Conservation (phyloP, 1,140 invertebrate species). For the Hormaphis cornu region DNA sequence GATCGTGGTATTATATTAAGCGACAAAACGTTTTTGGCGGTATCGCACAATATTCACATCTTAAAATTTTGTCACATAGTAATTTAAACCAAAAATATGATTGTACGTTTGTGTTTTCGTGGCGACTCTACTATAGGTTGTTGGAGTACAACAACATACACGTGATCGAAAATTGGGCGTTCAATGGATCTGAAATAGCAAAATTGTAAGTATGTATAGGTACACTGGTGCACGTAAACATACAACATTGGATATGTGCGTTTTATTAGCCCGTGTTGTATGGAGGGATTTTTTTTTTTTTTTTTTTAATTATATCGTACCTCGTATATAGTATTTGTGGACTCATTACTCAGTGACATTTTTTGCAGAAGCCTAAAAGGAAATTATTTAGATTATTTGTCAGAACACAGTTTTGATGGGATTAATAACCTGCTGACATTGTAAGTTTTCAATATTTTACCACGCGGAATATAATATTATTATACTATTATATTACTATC, state of each 20-base stretch:
- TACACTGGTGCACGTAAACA: too few relatives aligned
- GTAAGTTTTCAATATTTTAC: constrained; percentile 47
- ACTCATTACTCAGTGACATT: not conserved
- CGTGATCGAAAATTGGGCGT: constrained; percentile 52
- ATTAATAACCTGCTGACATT: constrained; percentile 50
- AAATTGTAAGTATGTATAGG: constrained; percentile 55
- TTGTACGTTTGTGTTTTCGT: too few relatives aligned
- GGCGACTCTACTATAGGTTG: constrained; percentile 45
- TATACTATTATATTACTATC: too few relatives aligned
- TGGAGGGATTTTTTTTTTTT: not conserved
- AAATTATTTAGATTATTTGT: constrained; percentile 52
- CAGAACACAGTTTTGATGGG: constrained; percentile 56
- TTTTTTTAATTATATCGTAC: constrained; percentile 3
- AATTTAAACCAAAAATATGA: too few relatives aligned
- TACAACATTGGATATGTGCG: too few relatives aligned
- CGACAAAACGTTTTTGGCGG: not conserved
- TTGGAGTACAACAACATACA: constrained; percentile 54
- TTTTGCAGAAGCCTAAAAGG: constrained; percentile 56
- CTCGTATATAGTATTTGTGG: too few relatives aligned
- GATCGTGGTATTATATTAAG: not conserved
- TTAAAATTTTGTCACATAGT: not conserved
- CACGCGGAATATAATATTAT: not conserved
- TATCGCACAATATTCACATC: not conserved
- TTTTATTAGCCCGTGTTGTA: too few relatives aligned
- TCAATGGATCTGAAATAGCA: constrained; percentile 54